Percentiles rank a stretch among this genome's conserved stretches.
These are phyloP conservation scores for honey bee (Apis mellifera) DNA, from an alignment of 1,140 invertebrate genomes.

Conservation along the genomic window Amel_HAv3.1 CM009936.2:8230501-8231000, in stretches of 20 bases:
- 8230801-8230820: not conserved
- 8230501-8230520: not conserved
- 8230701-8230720: too few species aligned
- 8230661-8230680: too few species aligned
- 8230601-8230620: not conserved
- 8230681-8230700: too few species aligned
- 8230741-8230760: not conserved
- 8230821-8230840: not conserved
- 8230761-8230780: not conserved
- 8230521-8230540: not conserved
- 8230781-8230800: not conserved
- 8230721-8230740: not conserved
- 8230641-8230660: not conserved
- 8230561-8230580: not conserved
- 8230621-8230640: not conserved
- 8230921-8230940: not conserved
- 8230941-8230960: not conserved
- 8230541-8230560: not conserved
- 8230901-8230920: constrained; percentile 17
- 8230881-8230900: not conserved
- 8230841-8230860: not conserved
- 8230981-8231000: not conserved
- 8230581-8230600: not conserved
- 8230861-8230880: not conserved
- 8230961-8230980: not conserved